Percentiles rank a stretch among this genome's conserved stretches.
Conservation (phyloP, 2,797 vertebrate genomes). For the Mycteria americana region DNA sequence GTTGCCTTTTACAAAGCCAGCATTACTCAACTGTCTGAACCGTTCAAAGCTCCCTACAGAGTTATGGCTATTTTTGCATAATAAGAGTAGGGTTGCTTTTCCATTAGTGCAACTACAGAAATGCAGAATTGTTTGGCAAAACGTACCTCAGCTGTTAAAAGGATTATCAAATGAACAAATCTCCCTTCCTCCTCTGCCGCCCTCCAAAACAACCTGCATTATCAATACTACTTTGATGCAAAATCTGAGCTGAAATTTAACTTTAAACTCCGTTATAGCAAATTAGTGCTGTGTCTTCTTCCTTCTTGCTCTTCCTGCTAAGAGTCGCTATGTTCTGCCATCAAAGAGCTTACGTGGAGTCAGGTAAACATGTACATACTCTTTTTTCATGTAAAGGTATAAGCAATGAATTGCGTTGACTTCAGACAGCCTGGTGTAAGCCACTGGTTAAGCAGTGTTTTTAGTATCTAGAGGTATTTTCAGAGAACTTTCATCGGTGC, state of each 20-base stretch:
- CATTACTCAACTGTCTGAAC: background rate
- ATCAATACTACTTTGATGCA: background rate
- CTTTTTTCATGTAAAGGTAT: background rate
- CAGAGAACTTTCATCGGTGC: background rate
- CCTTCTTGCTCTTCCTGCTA: background rate
- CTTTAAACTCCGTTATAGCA: background rate
- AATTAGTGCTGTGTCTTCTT: background rate
- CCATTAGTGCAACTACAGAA: background rate
- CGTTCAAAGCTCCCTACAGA: background rate
- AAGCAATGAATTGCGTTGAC: background rate
- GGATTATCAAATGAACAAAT: background rate
- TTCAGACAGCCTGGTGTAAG: background rate
- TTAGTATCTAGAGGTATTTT: background rate
- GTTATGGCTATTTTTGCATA: background rate
- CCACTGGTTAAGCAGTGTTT: background rate
- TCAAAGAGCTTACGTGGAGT: too few species aligned
- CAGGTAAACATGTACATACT: rapidly evolving
- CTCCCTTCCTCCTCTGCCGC: background rate
- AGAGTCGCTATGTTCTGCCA: background rate
- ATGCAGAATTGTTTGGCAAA: background rate
- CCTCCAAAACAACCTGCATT: background rate
- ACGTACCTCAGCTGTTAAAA: background rate
- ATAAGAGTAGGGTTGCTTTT: background rate
- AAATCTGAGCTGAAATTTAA: background rate
- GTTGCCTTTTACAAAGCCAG: background rate